Conservation (phyloP, 2,797 vertebrate genomes). For the Sebastes itinus region DNA sequence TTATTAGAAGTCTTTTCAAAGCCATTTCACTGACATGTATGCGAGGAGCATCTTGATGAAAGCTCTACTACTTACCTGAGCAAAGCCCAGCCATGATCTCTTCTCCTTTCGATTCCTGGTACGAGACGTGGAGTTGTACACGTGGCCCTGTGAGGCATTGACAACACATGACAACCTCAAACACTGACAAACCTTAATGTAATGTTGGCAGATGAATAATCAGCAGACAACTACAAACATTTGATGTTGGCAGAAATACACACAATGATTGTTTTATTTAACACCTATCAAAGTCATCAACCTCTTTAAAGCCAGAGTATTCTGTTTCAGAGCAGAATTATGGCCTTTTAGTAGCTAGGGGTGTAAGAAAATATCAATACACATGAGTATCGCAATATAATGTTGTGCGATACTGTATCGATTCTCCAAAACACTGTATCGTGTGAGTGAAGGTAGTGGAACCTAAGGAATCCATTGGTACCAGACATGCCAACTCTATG, state of each 20-base stretch:
- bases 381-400: too few species aligned
- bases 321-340: background rate
- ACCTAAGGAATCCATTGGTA: too few species aligned
- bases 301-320: background rate
- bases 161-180: slow-evolving; percentile 2
- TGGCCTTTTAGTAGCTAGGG: background rate
- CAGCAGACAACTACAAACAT: background rate
- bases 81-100: slow-evolving; percentile 97
- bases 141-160: slow-evolving; percentile 89
- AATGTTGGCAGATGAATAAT: background rate
- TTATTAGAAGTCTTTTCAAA: background rate
- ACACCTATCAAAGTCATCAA: background rate
- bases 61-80: slow-evolving; percentile 87
- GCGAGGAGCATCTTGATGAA: background rate
- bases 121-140: slow-evolving; percentile 98
- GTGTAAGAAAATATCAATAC: too few species aligned
- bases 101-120: slow-evolving; percentile 97
- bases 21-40: background rate
- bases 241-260: background rate
- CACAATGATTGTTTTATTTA: background rate
- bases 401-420: too few species aligned
- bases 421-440: too few species aligned
- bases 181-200: background rate
- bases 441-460: too few species aligned
- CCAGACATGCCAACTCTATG: too few species aligned